phyloP scores from a whole-genome alignment of 2,113 vertebrate genomes.

The Callithrix jacchus region DNA sequence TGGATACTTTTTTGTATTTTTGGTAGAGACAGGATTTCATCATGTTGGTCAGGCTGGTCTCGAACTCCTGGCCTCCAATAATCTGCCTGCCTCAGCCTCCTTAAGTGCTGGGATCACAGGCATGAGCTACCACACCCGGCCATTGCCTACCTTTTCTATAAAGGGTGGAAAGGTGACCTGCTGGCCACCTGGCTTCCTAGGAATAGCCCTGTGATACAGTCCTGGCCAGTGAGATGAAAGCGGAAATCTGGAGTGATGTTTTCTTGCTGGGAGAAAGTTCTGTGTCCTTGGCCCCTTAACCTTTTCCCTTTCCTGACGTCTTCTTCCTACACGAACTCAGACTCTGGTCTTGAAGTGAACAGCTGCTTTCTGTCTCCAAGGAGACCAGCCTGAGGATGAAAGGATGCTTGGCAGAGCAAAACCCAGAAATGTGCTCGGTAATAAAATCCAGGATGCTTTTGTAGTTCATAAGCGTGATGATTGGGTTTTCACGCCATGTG shows the following conservation, averaged over 20 bases:
- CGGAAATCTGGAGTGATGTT: too few relatives aligned
- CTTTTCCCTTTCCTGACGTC: neutral
- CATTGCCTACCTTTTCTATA: neutral
- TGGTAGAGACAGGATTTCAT: too few relatives aligned
- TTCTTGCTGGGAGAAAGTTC: neutral
- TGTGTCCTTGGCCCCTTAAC: neutral
- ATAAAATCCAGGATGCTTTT: neutral
- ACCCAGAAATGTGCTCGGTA: neutral
- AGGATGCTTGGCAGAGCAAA: neutral
- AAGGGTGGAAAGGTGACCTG: neutral
- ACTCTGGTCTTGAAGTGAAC: neutral
- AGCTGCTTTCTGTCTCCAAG: neutral
- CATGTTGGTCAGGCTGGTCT: too few relatives aligned
- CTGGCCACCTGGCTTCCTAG: neutral
- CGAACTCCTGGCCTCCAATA: too few relatives aligned
- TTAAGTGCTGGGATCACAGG: too few relatives aligned
- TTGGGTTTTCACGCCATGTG: neutral
- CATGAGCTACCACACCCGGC: accelerated
- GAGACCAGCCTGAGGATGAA: neutral
- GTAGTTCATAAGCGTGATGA: neutral
- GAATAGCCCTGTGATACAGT: neutral
- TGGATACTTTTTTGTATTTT: too few relatives aligned
- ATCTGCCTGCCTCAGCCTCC: too few relatives aligned
- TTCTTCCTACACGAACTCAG: neutral
- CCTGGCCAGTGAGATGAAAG: neutral